Evolutionary conservation across 1,140 invertebrate species (phyloP).

Genomic region (Drosophila navojoa): DNA sequence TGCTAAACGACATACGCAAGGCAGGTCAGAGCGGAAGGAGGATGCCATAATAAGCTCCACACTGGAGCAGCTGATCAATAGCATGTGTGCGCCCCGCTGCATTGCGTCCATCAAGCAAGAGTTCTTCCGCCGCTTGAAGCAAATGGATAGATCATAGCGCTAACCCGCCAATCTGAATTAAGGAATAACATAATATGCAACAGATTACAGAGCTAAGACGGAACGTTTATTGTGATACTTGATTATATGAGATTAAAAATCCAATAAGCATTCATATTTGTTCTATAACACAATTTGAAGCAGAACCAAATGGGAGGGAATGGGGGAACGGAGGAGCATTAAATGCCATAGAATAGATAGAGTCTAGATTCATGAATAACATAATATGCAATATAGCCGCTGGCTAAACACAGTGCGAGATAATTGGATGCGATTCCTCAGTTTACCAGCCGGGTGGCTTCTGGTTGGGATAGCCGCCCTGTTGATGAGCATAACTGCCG

Average conservation of each 20-base stretch:
- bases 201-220: constrained; percentile 37
- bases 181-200: too few relatives aligned
- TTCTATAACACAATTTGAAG: constrained; percentile 55
- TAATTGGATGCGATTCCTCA: constrained; percentile 3
- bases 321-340: constrained; percentile 45
- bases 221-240: constrained; percentile 66
- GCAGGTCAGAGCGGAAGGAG: not conserved
- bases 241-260: constrained; percentile 72
- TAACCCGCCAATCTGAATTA: too few relatives aligned
- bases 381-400: constrained; percentile 35
- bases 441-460: constrained; percentile 83
- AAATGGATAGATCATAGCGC: constrained; percentile 2
- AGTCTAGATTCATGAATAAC: constrained; percentile 41
- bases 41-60: constrained; percentile 44
- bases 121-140: constrained; percentile 46
- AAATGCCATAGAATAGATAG: constrained; percentile 55
- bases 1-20: constrained; percentile 18
- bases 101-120: constrained; percentile 61
- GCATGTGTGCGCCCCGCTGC: constrained; percentile 62
- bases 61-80: constrained; percentile 58
- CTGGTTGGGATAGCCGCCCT: constrained; percentile 84
- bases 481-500: constrained; percentile 83
- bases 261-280: constrained; percentile 49
- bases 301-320: constrained; percentile 22
- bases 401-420: constrained; percentile 41